Conservation (phyloP, 2,888 invertebrate genomes). For the Phoenoteleia sp. region DNA sequence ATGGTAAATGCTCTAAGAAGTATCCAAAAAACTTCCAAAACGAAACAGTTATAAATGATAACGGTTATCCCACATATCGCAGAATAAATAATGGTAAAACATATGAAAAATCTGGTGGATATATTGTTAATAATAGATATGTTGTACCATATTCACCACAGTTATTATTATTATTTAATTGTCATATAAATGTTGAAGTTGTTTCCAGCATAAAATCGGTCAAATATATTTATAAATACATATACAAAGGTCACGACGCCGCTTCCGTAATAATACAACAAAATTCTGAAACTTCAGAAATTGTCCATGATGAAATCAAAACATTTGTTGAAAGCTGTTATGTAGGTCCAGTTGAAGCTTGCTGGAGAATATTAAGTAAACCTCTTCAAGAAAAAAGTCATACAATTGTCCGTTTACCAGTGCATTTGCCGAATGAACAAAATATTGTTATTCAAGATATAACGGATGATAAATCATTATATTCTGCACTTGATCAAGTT, state of each 20-base stretch:
- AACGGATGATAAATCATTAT: conserved; percentile 12
- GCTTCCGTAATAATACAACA: background rate
- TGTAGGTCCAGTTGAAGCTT: conserved; percentile 72
- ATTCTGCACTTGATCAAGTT: conserved; percentile 10
- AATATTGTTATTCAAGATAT: conserved; percentile 33
- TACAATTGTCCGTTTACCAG: too few species aligned
- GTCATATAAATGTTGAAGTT: conserved; percentile 78
- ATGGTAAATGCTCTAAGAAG: conserved; percentile 78
- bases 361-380: conserved; percentile 71
- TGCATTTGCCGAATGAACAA: too few species aligned
- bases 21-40: conserved; percentile 77
- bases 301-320: conserved; percentile 69
- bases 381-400: too few species aligned
- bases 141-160: too few species aligned
- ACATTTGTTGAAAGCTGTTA: conserved; percentile 71
- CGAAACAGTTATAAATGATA: conserved; percentile 71
- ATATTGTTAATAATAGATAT: conserved; percentile 78
- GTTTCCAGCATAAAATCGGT: conserved; percentile 74
- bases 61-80: conserved; percentile 77
- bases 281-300: background rate
- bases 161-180: too few species aligned
- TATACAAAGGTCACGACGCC: too few species aligned
- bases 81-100: conserved; percentile 69
- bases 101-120: conserved; percentile 58
- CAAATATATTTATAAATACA: too few species aligned